Evolutionary conservation across 53 echinoderm and acorn worm genomes (phyloP).

Genomic region (Zoroaster sp.): DNA sequence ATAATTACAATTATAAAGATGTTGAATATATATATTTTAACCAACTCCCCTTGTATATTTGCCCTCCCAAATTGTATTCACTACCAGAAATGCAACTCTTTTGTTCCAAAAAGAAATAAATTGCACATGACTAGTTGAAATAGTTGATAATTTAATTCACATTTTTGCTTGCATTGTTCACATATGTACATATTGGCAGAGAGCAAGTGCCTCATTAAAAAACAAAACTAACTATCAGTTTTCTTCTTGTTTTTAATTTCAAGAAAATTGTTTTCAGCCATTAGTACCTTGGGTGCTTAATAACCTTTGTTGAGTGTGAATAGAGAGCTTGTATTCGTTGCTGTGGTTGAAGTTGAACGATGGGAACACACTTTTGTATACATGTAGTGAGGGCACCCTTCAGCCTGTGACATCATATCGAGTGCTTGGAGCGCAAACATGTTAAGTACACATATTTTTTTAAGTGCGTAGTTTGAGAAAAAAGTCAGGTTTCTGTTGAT

Average conservation of each 20-base stretch:
- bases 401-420: background rate
- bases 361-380: background rate
- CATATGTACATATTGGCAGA: constrained; percentile 51
- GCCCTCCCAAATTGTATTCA: background rate
- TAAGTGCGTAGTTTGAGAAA: too few relatives aligned
- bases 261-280: too few relatives aligned
- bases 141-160: constrained; percentile 50
- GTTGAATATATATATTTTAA: background rate
- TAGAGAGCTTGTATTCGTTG: background rate
- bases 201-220: constrained; percentile 44
- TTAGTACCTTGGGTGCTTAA: background rate
- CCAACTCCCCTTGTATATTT: background rate
- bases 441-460: too few relatives aligned
- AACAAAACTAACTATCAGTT: background rate
- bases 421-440: too few relatives aligned
- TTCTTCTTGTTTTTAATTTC: background rate
- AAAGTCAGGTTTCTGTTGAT: too few relatives aligned
- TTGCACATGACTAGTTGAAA: constrained; percentile 10
- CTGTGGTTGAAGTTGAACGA: background rate
- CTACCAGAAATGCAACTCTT: constrained; percentile 22
- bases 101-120: background rate
- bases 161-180: constrained; percentile 35
- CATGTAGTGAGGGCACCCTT: background rate
- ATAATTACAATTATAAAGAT: background rate
- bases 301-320: too few relatives aligned